Percentiles rank a stretch among this genome's conserved stretches.
Conservation (phyloP, 1,140 invertebrate genomes). For the Heliothis subflexa region DNA sequence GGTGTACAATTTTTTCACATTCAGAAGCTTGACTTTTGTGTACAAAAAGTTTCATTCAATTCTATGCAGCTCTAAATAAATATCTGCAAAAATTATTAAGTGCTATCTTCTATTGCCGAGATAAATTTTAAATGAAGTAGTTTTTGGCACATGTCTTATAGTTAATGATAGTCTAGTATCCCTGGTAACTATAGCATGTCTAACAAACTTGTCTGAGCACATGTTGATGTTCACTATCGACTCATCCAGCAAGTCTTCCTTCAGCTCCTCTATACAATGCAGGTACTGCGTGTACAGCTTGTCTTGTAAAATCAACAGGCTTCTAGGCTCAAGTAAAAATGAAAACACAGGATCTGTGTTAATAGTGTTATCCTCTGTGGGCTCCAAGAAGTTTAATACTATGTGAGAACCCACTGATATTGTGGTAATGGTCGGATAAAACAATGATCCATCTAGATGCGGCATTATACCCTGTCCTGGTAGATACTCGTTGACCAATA, state of each 20-base stretch:
- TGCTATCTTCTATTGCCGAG: slow-evolving; percentile 89
- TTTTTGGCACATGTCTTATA: slow-evolving; percentile 97
- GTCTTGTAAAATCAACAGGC: slow-evolving; percentile 94
- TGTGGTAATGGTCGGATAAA: slow-evolving; percentile 97
- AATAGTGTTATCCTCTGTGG: slow-evolving; percentile 64
- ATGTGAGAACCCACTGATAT: slow-evolving; percentile 96
- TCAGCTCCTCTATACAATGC: slow-evolving; percentile 94
- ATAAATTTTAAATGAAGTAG: slow-evolving; percentile 88
- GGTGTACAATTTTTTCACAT: no score
- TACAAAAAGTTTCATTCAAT: neutral
- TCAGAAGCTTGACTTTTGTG: neutral
- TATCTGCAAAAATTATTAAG: slow-evolving; percentile 49
- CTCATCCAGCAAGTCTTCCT: slow-evolving; percentile 90
- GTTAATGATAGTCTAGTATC: slow-evolving; percentile 95
- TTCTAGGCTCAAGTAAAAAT: slow-evolving; percentile 94
- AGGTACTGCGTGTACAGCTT: slow-evolving; percentile 94
- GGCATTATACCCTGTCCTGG: slow-evolving; percentile 98
- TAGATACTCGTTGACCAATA: slow-evolving; percentile 98
- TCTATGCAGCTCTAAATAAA: neutral
- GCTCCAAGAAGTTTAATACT: slow-evolving; percentile 93
- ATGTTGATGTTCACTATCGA: slow-evolving; percentile 90
- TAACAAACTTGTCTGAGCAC: slow-evolving; percentile 86
- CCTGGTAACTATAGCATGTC: slow-evolving; percentile 88
- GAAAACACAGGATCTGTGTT: slow-evolving; percentile 85
- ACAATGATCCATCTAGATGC: slow-evolving; percentile 97